A percentile compares a stretch with the other conserved stretches of the same genome.
These are phyloP conservation scores for Quadroppia sp. DNA, from an alignment of 2,888 invertebrate genomes.

Conservation along the genomic window DNA sequence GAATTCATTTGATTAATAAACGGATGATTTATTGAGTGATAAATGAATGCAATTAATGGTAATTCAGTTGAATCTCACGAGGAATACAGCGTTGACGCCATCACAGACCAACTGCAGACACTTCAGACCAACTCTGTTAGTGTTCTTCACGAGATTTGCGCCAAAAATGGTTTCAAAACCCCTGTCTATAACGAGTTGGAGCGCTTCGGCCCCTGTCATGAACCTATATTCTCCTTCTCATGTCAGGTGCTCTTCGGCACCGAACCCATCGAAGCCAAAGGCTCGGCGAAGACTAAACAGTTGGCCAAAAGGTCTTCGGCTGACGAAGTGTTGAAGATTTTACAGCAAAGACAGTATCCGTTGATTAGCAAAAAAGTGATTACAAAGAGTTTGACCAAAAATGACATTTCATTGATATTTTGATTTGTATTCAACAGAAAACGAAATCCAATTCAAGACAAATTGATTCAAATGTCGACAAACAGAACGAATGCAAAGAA, in stretches of 20 bases:
- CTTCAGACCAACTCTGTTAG: neutral
- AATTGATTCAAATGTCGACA: neutral
- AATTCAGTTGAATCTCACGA: neutral
- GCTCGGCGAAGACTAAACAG: conserved; percentile 2
- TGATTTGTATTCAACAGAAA: neutral
- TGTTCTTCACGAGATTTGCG: conserved; percentile 18
- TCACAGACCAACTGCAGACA: neutral
- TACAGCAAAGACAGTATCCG: neutral
- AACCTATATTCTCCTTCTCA: neutral
- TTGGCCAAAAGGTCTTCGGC: conserved; percentile 8
- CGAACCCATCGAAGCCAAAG: neutral
- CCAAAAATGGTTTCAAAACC: neutral
- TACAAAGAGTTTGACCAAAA: neutral
- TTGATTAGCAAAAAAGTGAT: neutral
- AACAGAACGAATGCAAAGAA: neutral
- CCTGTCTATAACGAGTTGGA: neutral
- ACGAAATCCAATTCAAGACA: neutral
- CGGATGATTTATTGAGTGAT: too few relatives aligned
- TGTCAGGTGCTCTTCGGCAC: neutral
- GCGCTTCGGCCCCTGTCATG: conserved; percentile 10
- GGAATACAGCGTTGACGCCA: neutral
- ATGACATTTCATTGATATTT: neutral
- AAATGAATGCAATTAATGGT: too few relatives aligned
- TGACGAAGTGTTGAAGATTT: neutral
- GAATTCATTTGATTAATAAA: too few relatives aligned